phyloP scores from a whole-genome alignment of 2,113 vertebrate species.

The Dunckerocampus dactyliophorus region DNA sequence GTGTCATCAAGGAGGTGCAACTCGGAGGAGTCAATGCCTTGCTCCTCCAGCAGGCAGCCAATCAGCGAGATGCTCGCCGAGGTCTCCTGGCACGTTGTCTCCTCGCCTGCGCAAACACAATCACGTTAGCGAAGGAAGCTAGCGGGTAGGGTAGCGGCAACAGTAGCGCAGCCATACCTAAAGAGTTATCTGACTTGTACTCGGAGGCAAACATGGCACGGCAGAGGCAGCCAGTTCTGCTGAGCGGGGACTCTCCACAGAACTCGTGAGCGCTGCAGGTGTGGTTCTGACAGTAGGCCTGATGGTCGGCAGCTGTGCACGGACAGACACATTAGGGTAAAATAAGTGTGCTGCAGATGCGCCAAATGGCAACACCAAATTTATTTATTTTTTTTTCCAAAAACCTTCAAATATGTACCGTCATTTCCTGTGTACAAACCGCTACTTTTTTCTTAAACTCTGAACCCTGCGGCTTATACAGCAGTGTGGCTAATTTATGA shows the following conservation, averaged over 20 bases:
- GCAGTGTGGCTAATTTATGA: too few species aligned
- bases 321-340: background rate
- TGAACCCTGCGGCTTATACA: too few species aligned
- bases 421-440: too few species aligned
- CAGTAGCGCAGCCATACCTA: background rate
- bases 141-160: too few species aligned
- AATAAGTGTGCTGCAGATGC: too few species aligned
- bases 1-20: slow-evolving; percentile 5
- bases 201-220: slow-evolving; percentile 5
- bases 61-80: background rate
- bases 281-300: slow-evolving; percentile 3
- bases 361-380: too few species aligned
- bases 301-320: background rate
- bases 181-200: background rate
- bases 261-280: slow-evolving; percentile 8
- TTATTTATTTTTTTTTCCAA: too few species aligned
- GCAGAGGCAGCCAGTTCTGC: background rate
- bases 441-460: too few species aligned
- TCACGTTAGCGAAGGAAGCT: background rate
- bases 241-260: background rate
- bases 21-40: background rate
- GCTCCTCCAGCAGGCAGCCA: slow-evolving; percentile 1
- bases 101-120: slow-evolving; percentile 1
- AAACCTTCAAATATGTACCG: too few species aligned
- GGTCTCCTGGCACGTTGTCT: background rate